Evolutionary conservation across 2,888 invertebrate genomes (phyloP), one percentile per base, ranked within the genome.

Genomic region (Philaethria dido): DNA sequence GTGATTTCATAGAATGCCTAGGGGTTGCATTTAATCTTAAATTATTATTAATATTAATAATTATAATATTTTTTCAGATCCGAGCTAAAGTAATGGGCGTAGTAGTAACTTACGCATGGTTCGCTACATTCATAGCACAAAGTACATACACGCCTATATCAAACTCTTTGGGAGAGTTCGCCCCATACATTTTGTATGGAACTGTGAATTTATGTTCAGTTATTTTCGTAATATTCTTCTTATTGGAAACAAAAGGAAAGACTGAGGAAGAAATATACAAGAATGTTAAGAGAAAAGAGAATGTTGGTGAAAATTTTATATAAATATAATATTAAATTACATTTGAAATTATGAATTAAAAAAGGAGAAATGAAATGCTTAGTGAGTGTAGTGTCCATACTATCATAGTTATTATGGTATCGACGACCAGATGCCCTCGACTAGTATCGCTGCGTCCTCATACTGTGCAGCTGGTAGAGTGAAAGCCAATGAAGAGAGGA

Each of bases 161-260:
- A 0, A 74, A 68, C 14, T 57, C 68, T 0, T 70, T 86, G 1
- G 92, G 91, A 1, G 78, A 73, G 0, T 77, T 86, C 55, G 79
- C 80, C 0, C 81, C 82, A 22, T 91, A 88, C 75, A 84, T 81
- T 74, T 66, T 80, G 9, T 91, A 85, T 68, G 82, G 84, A 11
- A 73, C 70, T 0, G 72, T 84, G n/a, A 86, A 88, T 74, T 59
- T 86, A 25, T 60, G 79, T 1, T 81, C 86, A 0, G 76, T 79
- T 3, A 44, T 85, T 64, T 80, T 84, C 50, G 76, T 82, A 54
- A 74, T 85, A 55, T 69, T 84, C 55, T 74, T 79, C 42, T 74
- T 92, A 22, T 88, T 90, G 0, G 92, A 92, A 73, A 92, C 91
- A 0, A 88, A 83, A 75, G 88, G 88, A 25, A 87, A 84, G 72